phyloP scores from a whole-genome alignment of 2,888 invertebrate genomes.

The Galeopsomyia nigrocyanea region DNA sequence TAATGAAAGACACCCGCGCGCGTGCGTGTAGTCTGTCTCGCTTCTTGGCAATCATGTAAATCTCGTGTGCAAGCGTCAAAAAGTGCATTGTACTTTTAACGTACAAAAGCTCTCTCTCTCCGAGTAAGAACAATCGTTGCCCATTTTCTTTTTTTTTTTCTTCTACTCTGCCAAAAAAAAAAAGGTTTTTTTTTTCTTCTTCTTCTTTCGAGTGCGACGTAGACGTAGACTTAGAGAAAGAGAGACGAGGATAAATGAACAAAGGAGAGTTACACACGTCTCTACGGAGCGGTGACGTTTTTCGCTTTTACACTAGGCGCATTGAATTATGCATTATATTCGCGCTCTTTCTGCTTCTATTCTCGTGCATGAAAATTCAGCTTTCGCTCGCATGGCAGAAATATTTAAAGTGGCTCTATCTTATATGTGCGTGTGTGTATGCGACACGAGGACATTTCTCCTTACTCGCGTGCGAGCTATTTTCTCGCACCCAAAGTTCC shows the following conservation, averaged over 20 bases:
- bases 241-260: constrained; percentile 43
- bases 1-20: no score
- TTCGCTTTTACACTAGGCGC: constrained; percentile 13
- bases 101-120: background rate
- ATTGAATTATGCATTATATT: constrained; percentile 48
- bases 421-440: constrained; percentile 18
- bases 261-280: constrained; percentile 41
- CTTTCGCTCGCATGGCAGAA: constrained; percentile 11
- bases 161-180: background rate
- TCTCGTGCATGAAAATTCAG: constrained; percentile 40
- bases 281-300: constrained; percentile 27
- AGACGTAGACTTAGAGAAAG: background rate
- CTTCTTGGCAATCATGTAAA: no score
- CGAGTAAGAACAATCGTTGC: background rate
- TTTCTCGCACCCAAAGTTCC: no score
- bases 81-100: background rate
- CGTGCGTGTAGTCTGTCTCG: no score
- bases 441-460: constrained; percentile 21
- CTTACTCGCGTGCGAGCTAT: background rate
- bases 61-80: no score
- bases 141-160: background rate
- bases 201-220: background rate
- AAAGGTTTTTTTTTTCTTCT: constrained; percentile 1
- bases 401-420: constrained; percentile 46
- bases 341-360: no score